phyloP scores from a whole-genome alignment of 1,140 invertebrate species.

The Zaprionus vittiger region DNA sequence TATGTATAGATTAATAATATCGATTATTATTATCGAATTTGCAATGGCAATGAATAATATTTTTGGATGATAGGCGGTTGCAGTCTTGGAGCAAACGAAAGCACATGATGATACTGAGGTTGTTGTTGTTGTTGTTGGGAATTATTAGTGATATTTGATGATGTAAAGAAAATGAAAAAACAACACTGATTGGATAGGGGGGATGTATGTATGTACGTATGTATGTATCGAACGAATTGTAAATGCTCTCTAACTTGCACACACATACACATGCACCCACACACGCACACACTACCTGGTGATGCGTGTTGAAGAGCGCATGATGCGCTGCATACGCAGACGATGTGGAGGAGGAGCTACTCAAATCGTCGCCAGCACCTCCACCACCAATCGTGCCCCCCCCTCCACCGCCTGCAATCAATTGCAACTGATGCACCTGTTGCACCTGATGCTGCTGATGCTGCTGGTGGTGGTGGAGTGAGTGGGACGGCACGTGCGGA shows the following conservation, averaged over 20 bases:
- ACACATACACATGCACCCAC: slow-evolving; percentile 53
- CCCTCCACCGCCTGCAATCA: slow-evolving; percentile 13
- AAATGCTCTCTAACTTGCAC: slow-evolving; percentile 26
- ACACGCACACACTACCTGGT: slow-evolving; percentile 76
- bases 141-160: background rate
- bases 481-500: slow-evolving; percentile 23
- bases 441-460: slow-evolving; percentile 50
- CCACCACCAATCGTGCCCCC: slow-evolving; percentile 33
- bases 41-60: slow-evolving; percentile 22
- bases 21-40: background rate
- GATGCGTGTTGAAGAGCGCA: slow-evolving; percentile 78
- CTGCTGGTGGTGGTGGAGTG: slow-evolving; percentile 44
- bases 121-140: background rate
- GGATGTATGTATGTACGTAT: slow-evolving; percentile 3
- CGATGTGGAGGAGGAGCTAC: slow-evolving; percentile 75
- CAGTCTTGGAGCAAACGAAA: slow-evolving; percentile 43
- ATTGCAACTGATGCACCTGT: slow-evolving; percentile 24
- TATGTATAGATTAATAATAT: slow-evolving; percentile 21
- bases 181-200: slow-evolving; percentile 15
- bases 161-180: background rate
- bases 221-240: slow-evolving; percentile 40
- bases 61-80: slow-evolving; percentile 34
- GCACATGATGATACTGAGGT: background rate
- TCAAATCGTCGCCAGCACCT: slow-evolving; percentile 60
- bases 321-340: slow-evolving; percentile 67